Percentiles rank a stretch among this genome's conserved stretches.
These are phyloP conservation scores for Machimus rusticus DNA, from an alignment of 2,888 invertebrate species.

Conservation along the genomic window DNA sequence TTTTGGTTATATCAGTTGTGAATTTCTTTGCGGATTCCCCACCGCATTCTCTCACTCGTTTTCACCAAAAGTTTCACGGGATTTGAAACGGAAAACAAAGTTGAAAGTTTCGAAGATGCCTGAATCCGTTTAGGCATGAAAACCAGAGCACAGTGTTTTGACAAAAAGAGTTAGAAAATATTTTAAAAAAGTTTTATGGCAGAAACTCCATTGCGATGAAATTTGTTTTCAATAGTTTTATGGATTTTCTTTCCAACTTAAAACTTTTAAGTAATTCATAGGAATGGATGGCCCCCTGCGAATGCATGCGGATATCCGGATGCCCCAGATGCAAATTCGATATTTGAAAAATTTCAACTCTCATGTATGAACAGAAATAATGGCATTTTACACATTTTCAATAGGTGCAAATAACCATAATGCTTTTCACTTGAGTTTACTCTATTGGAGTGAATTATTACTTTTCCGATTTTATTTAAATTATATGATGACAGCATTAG, in stretches of 20 bases:
- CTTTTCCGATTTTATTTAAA: neutral
- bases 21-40: neutral
- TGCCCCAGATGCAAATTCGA: neutral
- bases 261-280: neutral
- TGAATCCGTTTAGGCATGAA: slow-evolving; percentile 2
- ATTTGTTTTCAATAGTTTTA: neutral
- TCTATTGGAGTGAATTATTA: neutral
- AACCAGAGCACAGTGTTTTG: neutral
- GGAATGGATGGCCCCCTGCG: neutral
- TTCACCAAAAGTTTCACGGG: neutral
- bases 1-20: slow-evolving; percentile 4
- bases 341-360: neutral
- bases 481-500: neutral
- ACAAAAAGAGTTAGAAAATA: neutral
- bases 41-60: neutral
- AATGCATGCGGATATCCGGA: neutral
- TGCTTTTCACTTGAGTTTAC: neutral
- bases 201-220: neutral
- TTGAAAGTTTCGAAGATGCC: neutral
- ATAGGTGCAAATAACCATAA: neutral
- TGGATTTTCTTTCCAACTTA: neutral
- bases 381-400: neutral
- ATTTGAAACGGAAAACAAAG: slow-evolving; percentile 12
- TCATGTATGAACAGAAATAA: neutral
- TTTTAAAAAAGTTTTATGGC: neutral